phyloP scores from a whole-genome alignment of 2,888 invertebrate species.

The Dasysyrphus albostriatus region DNA sequence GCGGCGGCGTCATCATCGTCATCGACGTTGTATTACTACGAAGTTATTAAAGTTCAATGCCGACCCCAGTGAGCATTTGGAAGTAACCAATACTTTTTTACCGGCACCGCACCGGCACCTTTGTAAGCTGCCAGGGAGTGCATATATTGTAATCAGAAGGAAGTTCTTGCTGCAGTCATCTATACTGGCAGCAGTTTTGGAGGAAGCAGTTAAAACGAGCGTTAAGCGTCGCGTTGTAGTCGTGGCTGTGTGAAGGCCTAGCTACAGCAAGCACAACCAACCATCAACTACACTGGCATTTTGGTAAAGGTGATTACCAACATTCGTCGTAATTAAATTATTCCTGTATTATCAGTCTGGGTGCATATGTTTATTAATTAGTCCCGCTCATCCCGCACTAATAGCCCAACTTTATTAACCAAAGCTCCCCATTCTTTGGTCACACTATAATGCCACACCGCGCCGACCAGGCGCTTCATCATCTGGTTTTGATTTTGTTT shows the following conservation, averaged over 20 bases:
- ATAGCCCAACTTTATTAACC: slow-evolving; percentile 52
- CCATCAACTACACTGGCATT: slow-evolving; percentile 5
- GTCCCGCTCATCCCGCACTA: slow-evolving; percentile 51
- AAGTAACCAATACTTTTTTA: background rate
- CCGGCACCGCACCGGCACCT: background rate
- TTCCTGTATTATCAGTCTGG: slow-evolving; percentile 57
- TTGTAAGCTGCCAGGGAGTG: slow-evolving; percentile 22
- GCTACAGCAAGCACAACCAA: slow-evolving; percentile 14
- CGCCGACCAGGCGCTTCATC: slow-evolving; percentile 31
- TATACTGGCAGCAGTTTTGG: background rate
- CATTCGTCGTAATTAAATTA: slow-evolving; percentile 65
- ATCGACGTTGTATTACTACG: background rate
- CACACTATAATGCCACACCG: background rate
- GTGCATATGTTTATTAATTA: slow-evolving; percentile 66
- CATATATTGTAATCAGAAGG: slow-evolving; percentile 36
- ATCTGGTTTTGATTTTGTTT: slow-evolving; percentile 24
- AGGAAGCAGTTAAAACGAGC: slow-evolving; percentile 41
- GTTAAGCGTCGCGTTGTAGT: slow-evolving; percentile 11
- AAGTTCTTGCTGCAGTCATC: slow-evolving; percentile 17
- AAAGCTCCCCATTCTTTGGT: slow-evolving; percentile 31
- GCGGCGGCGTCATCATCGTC: background rate
- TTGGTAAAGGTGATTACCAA: slow-evolving; percentile 45
- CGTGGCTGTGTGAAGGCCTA: slow-evolving; percentile 41
- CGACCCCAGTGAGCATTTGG: slow-evolving; percentile 40
- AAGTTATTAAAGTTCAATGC: slow-evolving; percentile 65